Evolutionary conservation across 2,797 vertebrate species (phyloP).

Genomic region (Eulemur albifrons): DNA sequence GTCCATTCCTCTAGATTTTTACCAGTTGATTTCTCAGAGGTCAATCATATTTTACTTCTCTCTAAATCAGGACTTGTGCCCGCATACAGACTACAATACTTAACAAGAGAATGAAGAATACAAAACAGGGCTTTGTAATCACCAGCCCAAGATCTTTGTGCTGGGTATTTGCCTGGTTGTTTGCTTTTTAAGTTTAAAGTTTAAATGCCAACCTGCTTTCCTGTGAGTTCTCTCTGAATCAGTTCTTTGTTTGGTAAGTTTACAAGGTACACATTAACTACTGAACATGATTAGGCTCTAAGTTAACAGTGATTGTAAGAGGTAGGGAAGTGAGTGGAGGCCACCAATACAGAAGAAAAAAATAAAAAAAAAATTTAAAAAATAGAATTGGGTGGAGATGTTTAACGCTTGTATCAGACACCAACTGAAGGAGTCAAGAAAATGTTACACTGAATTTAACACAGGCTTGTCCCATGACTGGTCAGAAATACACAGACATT

Average conservation of each 20-base stretch:
- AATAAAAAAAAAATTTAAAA: not conserved
- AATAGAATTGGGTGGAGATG: not conserved
- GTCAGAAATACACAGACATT: constrained; percentile 41
- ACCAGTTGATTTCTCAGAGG: not conserved
- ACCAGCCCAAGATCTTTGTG: not conserved
- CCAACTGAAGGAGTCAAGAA: not conserved
- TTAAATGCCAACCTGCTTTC: constrained; percentile 45
- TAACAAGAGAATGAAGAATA: not conserved
- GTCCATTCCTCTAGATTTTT: not conserved
- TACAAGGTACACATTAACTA: constrained; percentile 30
- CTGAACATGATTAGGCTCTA: not conserved
- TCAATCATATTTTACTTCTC: constrained; percentile 1
- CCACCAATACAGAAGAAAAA: not conserved
- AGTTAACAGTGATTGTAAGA: constrained; percentile 34
- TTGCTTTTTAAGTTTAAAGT: constrained; percentile 42
- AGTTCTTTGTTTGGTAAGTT: constrained; percentile 53
- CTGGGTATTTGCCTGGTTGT: constrained; percentile 20
- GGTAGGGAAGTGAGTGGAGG: not conserved
- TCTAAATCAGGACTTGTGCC: not conserved
- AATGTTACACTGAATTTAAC: not conserved
- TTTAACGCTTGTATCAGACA: not conserved
- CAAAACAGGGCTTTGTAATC: constrained; percentile 24
- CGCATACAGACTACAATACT: not conserved
- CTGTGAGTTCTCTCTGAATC: constrained; percentile 47
- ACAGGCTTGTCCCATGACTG: not conserved